Evolutionary conservation across 1,140 invertebrate genomes (phyloP).

Genomic region (Streblospio benedicti): DNA sequence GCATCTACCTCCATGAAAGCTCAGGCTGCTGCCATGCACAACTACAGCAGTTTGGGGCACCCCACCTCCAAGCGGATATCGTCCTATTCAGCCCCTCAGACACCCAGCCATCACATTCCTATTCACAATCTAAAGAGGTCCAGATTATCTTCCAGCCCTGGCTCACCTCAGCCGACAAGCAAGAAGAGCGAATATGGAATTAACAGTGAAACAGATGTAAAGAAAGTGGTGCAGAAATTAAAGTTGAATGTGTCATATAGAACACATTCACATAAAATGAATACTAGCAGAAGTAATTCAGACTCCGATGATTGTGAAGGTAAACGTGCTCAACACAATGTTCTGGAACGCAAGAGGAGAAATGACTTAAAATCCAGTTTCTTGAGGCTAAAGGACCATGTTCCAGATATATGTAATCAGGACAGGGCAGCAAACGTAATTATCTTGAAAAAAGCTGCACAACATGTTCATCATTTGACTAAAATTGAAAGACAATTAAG

Average conservation of each 20-base stretch:
- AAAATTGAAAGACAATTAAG: constrained; percentile 48
- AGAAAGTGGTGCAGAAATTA: constrained; percentile 33
- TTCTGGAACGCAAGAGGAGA: constrained; percentile 77
- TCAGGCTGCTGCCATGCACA: constrained; percentile 7
- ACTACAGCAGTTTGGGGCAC: constrained; percentile 16
- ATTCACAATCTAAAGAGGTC: constrained; percentile 8
- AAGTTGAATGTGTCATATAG: constrained; percentile 14
- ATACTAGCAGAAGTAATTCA: constrained; percentile 32
- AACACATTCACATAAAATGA: constrained; percentile 33
- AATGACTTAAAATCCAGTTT: constrained; percentile 73
- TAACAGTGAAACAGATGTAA: constrained; percentile 29
- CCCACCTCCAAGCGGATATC: constrained; percentile 16
- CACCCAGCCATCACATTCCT: neutral
- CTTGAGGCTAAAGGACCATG: constrained; percentile 64
- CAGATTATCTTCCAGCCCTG: constrained; percentile 6
- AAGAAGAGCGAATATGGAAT: constrained; percentile 25
- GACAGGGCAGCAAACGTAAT: constrained; percentile 76
- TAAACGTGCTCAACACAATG: constrained; percentile 75
- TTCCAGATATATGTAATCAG: constrained; percentile 66
- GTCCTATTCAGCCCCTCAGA: neutral
- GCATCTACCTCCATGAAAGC: constrained; percentile 45
- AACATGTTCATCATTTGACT: constrained; percentile 59
- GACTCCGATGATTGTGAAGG: constrained; percentile 56
- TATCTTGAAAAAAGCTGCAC: constrained; percentile 68
- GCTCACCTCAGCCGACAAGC: constrained; percentile 21